Evolutionary conservation across 2,888 invertebrate species (phyloP), one percentile per base, ranked within the genome.

Genomic region (Drosophila lutescens): DNA sequence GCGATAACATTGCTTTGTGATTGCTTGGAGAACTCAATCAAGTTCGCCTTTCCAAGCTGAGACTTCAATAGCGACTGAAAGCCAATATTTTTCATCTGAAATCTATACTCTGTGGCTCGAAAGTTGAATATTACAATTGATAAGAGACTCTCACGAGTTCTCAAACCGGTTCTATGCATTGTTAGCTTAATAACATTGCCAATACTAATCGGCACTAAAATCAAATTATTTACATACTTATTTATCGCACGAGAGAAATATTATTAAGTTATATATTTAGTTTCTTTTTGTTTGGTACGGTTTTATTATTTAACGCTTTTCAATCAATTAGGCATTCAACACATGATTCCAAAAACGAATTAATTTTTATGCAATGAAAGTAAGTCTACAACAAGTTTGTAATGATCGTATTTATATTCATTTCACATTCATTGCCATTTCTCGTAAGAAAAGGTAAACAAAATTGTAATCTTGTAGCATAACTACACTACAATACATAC

Each of bases 71-170:
- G 20, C 50, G 50, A 63, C 60, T 62, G 61, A 60, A 13, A 41
- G 32, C 34, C n/a, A 47, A 41, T 47, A 6, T 15, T 4, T 12
- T 38, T 38, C 15, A 60, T 20, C 23, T 23, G 30, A 44, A 44
- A 65, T 51, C 54, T 43, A 65, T 44, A 43, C 40, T 46, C 55
- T 50, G 49, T 34, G 36, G 56, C 54, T 60, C 47, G 17, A 17
- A 23, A 41, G 43, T 40, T 59, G 30, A 40, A 38, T 55, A 17
- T 62, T 54, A 15, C 44, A 57, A 53, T 51, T 71, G 71, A 71
- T 71, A 72, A 73, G 63, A 63, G 32, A 41, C 34, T 61, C 69
- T 47, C 69, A 47, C 58, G 20, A 47, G 36, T 10, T 36, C 57
- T 38, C 26, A 44, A 62, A 70, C 62, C 61, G 62, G 71, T 62